phyloP scores from a whole-genome alignment of 2,113 vertebrate genomes.

The Hassar affinis region DNA sequence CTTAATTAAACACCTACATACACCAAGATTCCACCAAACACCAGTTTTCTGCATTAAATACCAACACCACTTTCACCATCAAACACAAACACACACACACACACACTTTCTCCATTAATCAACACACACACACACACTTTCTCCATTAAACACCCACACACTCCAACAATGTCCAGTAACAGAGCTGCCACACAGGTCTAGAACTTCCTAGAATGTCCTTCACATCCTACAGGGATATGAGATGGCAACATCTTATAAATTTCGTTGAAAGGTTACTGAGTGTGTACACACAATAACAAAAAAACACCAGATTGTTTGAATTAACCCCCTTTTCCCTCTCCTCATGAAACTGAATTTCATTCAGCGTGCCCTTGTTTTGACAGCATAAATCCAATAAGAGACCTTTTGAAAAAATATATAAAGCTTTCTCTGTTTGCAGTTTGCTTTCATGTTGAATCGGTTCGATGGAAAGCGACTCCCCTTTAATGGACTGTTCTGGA shows the following conservation, averaged over 20 bases:
- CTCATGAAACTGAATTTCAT: conserved; percentile 61
- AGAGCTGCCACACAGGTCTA: not conserved
- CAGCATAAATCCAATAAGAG: conserved; percentile 67
- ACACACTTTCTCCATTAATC: no score
- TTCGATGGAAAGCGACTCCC: not conserved
- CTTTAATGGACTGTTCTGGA: not conserved
- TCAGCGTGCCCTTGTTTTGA: conserved; percentile 69
- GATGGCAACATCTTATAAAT: not conserved
- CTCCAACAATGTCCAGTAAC: not conserved
- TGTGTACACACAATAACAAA: not conserved
- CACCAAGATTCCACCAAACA: not conserved
- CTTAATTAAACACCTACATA: no score
- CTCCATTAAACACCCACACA: no score
- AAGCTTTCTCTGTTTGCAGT: conserved; percentile 59
- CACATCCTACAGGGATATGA: not conserved
- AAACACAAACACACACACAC: no score
- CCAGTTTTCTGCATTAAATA: no score
- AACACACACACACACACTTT: no score
- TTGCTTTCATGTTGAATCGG: conserved; percentile 10
- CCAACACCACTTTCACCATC: no score
- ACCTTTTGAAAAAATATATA: conserved; percentile 57
- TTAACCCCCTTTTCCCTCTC: conserved; percentile 16
- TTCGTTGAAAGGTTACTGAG: no score
- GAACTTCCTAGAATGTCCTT: not conserved
- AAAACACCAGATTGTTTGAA: conserved; percentile 6